Evolutionary conservation across 2,797 vertebrate species (phyloP).

Genomic region (Alosa sapidissima): DNA sequence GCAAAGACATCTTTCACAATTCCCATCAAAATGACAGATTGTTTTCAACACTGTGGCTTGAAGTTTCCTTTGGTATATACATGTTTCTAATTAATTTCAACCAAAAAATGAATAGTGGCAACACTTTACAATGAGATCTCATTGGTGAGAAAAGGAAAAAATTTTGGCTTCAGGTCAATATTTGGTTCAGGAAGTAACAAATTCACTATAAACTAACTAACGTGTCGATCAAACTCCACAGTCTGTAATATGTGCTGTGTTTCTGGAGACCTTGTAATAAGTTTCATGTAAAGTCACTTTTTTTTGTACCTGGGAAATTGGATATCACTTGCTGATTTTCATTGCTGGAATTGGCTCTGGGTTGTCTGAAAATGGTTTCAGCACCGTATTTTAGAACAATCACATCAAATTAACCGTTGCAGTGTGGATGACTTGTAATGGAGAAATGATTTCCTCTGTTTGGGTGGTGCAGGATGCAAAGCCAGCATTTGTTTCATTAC

Average conservation of each 20-base stretch:
- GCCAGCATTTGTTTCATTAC: constrained; percentile 1
- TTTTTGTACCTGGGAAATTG: neutral
- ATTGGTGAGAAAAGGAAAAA: neutral
- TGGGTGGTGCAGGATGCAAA: constrained; percentile 12
- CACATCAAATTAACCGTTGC: constrained; percentile 41
- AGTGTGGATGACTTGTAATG: constrained; percentile 28
- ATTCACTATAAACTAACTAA: neutral
- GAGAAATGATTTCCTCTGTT: constrained; percentile 32
- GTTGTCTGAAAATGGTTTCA: constrained; percentile 20
- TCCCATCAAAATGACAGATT: constrained; percentile 19
- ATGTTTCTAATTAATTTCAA: neutral
- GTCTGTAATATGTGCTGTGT: neutral
- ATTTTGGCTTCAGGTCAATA: constrained; percentile 23
- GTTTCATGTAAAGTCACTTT: neutral
- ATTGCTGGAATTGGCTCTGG: constrained; percentile 4
- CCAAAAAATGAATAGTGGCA: neutral
- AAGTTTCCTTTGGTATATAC: neutral
- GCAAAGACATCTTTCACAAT: neutral
- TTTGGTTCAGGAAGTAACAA: neutral
- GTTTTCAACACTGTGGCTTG: constrained; percentile 26
- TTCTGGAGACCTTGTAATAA: neutral
- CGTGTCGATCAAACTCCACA: constrained; percentile 8
- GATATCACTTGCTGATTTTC: neutral
- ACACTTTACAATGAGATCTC: neutral
- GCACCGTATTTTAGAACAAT: constrained; percentile 37